These are phyloP conservation scores for Phyllotreta cruciferae DNA, from an alignment of 2,888 invertebrate genomes.

Conservation along the genomic window DNA sequence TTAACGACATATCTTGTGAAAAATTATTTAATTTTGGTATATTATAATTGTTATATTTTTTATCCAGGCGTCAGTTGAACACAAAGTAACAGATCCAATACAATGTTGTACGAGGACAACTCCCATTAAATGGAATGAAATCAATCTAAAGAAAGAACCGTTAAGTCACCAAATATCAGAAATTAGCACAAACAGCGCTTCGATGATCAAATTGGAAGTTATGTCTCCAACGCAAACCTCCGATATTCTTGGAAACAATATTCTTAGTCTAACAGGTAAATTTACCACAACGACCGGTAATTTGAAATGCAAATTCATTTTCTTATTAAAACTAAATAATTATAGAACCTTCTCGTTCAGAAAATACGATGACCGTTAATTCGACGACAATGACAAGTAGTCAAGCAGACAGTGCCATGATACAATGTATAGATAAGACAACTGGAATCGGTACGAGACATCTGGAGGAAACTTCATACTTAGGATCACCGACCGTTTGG, in stretches of 20 bases:
- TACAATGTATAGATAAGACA: constrained; percentile 71
- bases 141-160: constrained; percentile 74
- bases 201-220: constrained; percentile 71
- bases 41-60: constrained; percentile 1
- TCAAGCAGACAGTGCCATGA: constrained; percentile 64
- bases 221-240: constrained; percentile 69
- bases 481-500: constrained; percentile 77
- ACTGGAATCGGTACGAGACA: constrained; percentile 64
- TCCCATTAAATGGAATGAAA: constrained; percentile 69
- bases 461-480: constrained; percentile 64
- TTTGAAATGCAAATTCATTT: constrained; percentile 14
- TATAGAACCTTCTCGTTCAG: constrained; percentile 44
- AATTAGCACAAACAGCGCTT: constrained; percentile 65
- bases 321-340: constrained; percentile 21
- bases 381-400: constrained; percentile 67
- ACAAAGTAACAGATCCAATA: constrained; percentile 42
- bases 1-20: no score
- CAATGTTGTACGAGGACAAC: constrained; percentile 73
- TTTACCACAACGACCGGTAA: constrained; percentile 1
- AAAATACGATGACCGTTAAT: constrained; percentile 70
- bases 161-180: constrained; percentile 66
- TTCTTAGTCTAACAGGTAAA: constrained; percentile 39
- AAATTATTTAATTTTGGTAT: no score
- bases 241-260: constrained; percentile 37
- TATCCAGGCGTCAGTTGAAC: constrained; percentile 40